Evolutionary conservation across 2,888 invertebrate species (phyloP).

Genomic region (Mythimna pallens): DNA sequence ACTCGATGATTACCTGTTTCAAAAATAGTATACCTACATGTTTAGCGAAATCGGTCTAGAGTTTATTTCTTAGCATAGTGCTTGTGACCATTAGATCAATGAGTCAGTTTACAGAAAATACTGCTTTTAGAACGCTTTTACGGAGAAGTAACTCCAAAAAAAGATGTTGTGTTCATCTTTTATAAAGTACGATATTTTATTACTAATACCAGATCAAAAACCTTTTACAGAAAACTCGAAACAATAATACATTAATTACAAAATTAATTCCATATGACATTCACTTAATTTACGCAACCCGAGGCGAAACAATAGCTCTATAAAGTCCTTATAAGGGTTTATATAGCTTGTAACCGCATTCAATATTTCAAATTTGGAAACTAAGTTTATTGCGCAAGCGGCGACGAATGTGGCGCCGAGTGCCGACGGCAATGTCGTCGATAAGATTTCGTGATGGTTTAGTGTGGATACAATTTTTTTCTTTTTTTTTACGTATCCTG

Average conservation of each 20-base stretch:
- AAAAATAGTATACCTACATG: too few relatives aligned
- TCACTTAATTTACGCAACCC: slow-evolving; percentile 42
- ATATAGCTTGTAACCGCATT: slow-evolving; percentile 77
- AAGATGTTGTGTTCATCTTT: too few relatives aligned
- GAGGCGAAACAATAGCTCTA: slow-evolving; percentile 64
- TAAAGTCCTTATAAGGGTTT: slow-evolving; percentile 74
- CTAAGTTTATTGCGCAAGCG: slow-evolving; percentile 79
- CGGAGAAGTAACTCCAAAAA: too few relatives aligned
- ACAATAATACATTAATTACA: slow-evolving; percentile 16
- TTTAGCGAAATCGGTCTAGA: too few relatives aligned
- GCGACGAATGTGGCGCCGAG: slow-evolving; percentile 77
- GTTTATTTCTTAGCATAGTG: too few relatives aligned
- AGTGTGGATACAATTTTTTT: slow-evolving; percentile 63
- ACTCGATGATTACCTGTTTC: too few relatives aligned
- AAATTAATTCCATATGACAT: slow-evolving; percentile 32
- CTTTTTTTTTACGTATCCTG: not conserved
- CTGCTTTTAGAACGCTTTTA: too few relatives aligned
- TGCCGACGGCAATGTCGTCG: slow-evolving; percentile 73
- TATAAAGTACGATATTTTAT: not conserved
- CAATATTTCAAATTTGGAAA: slow-evolving; percentile 86
- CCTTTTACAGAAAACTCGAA: slow-evolving; percentile 1
- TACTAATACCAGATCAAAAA: slow-evolving; percentile 15
- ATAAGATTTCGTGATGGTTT: slow-evolving; percentile 60
- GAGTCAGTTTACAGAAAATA: too few relatives aligned
- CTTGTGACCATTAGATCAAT: too few relatives aligned